Evolutionary conservation across 2,797 vertebrate species (phyloP), one percentile per base, ranked within the genome.

Genomic region (Leptodactylus fallax): DNA sequence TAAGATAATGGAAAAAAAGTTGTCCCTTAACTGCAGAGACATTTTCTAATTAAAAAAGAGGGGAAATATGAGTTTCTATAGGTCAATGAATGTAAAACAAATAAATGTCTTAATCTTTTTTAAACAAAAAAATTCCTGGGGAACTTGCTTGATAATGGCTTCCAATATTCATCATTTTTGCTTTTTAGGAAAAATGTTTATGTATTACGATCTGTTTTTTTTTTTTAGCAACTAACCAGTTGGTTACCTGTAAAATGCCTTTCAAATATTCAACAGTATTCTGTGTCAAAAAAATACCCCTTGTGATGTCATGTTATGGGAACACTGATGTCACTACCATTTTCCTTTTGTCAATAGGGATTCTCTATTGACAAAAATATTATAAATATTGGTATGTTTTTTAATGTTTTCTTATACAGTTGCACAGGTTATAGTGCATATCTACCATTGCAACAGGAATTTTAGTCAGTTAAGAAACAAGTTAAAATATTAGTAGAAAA

Each of bases 41-140:
- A 19, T 27, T 60, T 27, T 53, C 16, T 47, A 7, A 74, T 10
- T 69, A 49, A 56, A 61, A 74, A 72, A 58, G 77, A 76, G 63
- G 72, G 63, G 67, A 47, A 58, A 72, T 47, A 49, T 21, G 3
- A 76, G 72, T 49, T 63, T 65, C 55, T 76, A 87, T 23, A 81
- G 78, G 78, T 74, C 21, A 8, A 60, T 80, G n/a, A 58, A 14
- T 45, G n/a, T 27, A 58, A 72, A 74, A 51, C 19, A 80, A 2
- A 58, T 56, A 16, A 58, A 45, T 80, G 36, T 65, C 6, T 47
- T 65, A 49, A 81, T 63, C 27, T 47, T 45, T 85, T 79, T 65
- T 85, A 88, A 88, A 88, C 87, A 88, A 88, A 88, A 72, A 88
- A 88, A 88, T 88, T 88, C 87, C 87, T 88, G 87, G 87, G 87